Base-by-base conservation (phyloP, 53 echinoderm and acorn worm genomes). In the Patiria pectinifera region DNA sequence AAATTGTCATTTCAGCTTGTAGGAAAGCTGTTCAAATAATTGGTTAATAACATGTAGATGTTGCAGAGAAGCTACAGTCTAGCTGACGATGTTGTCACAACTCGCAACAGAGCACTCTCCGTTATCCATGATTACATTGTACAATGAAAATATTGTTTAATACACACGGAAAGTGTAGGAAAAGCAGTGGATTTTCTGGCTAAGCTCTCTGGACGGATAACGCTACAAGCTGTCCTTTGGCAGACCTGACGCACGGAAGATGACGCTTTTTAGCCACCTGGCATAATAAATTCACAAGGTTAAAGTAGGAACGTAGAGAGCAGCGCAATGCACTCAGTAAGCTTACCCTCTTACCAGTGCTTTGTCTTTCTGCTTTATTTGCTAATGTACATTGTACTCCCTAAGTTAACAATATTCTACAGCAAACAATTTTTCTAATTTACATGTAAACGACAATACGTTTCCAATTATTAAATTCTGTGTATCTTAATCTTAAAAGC, bases 301-400 rank as follows among this genome's bases (percentile, higher is more conserved):
- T 90, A 90, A 45, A 69, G n/a, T n/a, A n/a, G n/a, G 46, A 77
- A 78, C 16, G 19, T 46, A 47, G 44, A 80, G 90, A 81, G 46
- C 80, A 86, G 90, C 22, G 48, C 69, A 49, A 1, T 18, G 48
- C 80, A 80, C 81, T 23, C 11, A 21, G 81, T 90, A 63, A 81
- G 90, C 90, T 90, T 90, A 90, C 90, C 90, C 90, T 90, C 90
- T 81, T 63, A 90, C 81, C 66, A 44, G 66, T 84, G 84, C 25
- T 82, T 14, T 23, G 63, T 24, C 84, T 84, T 53, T 11, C 4
- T 26, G 18, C 8, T 43, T 76, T 76, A 7, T 7, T 76, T 6
- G 26, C 0, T 43, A 12, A 76, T 24, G 25, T 76, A 76, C 9
- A n/a, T n/a, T n/a, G n/a, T n/a, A n/a, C n/a, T n/a, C 7, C 23